Evolutionary conservation across 2,888 invertebrate genomes (phyloP).

Genomic region (Protophormia terraenovae): DNA sequence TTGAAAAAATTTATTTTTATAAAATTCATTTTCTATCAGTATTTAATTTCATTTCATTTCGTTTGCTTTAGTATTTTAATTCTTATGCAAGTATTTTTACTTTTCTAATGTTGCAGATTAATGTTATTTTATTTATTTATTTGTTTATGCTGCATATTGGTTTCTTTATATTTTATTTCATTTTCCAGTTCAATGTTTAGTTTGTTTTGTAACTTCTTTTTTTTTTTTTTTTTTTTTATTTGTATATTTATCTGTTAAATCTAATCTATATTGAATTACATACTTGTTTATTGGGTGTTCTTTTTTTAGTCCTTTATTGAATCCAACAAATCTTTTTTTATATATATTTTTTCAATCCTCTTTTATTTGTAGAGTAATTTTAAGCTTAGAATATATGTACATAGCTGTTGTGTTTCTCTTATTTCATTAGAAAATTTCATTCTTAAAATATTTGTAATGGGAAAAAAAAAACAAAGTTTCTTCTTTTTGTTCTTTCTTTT

Average conservation of each 20-base stretch:
- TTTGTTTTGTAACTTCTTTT: neutral
- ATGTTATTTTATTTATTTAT: slow-evolving; percentile 13
- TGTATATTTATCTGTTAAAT: neutral
- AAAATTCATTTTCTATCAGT: neutral
- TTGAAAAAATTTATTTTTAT: neutral
- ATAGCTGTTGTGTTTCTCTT: neutral
- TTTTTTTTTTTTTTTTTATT: neutral
- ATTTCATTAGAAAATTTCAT: slow-evolving; percentile 13
- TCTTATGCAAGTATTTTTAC: neutral
- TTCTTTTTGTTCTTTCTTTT: neutral
- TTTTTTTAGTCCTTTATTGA: slow-evolving; percentile 15
- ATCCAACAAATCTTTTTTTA: neutral
- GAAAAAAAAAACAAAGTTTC: neutral
- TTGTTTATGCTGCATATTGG: neutral
- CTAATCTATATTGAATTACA: slow-evolving; percentile 54
- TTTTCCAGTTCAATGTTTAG: neutral
- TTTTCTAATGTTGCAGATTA: slow-evolving; percentile 35
- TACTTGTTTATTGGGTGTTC: slow-evolving; percentile 21
- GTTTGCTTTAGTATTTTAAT: slow-evolving; percentile 12
- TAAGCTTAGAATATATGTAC: no score
- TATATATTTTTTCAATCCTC: neutral
- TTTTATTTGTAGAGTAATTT: neutral
- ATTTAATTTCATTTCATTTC: slow-evolving; percentile 3
- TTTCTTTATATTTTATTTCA: neutral
- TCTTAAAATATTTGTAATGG: neutral